These are phyloP conservation scores for Serilophus lunatus DNA, from an alignment of 2,113 vertebrate genomes.

Conservation along the genomic window DNA sequence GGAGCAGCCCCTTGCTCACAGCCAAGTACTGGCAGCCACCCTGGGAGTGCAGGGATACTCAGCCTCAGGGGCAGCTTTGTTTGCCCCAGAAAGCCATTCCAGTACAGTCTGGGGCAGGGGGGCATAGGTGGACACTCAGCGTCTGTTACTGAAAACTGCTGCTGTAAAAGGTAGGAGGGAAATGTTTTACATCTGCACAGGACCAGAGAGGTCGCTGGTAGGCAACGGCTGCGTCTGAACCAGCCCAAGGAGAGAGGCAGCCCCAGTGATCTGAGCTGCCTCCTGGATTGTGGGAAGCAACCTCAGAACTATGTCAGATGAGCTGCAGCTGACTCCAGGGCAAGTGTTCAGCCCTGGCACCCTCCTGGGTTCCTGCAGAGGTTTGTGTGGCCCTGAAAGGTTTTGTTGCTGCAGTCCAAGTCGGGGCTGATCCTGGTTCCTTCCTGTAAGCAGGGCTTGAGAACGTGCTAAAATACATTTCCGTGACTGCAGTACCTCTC, in stretches of 20 bases:
- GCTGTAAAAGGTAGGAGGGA: not conserved
- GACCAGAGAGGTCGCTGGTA: not conserved
- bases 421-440: not conserved
- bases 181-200: not conserved
- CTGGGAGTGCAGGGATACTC: not conserved
- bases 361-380: not conserved
- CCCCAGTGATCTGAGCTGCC: not conserved
- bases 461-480: fast-evolving
- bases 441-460: not conserved
- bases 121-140: not conserved
- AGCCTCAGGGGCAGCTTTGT: not conserved
- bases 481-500: not conserved
- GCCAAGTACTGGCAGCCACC: not conserved
- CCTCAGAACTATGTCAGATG: fast-evolving
- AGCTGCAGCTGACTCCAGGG: not conserved
- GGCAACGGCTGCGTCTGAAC: not conserved
- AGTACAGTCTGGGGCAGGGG: fast-evolving
- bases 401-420: fast-evolving
- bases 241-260: not conserved
- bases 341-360: fast-evolving
- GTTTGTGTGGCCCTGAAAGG: not conserved
- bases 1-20: not conserved
- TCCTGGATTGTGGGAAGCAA: not conserved
- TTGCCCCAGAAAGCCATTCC: not conserved
- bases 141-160: not conserved